These are phyloP conservation scores for Megalops cyprinoides DNA, from an alignment of 2,797 vertebrate species.

Conservation along the genomic window DNA sequence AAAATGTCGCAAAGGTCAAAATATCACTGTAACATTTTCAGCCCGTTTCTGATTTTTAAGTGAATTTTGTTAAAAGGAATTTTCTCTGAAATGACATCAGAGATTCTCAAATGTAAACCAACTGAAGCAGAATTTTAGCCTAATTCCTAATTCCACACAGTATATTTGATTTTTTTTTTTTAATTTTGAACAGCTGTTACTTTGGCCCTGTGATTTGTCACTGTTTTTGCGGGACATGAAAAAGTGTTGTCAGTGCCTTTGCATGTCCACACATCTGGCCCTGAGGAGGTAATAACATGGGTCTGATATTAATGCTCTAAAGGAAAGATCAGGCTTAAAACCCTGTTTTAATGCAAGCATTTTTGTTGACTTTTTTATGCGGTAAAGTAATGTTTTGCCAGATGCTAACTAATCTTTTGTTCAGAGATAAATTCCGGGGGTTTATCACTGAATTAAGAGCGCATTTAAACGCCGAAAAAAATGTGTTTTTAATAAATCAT, in stretches of 20 bases:
- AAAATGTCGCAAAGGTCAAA: too few relatives aligned
- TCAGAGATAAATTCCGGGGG: conserved; percentile 67
- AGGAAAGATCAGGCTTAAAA: conserved; percentile 73
- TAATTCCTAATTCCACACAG: background rate
- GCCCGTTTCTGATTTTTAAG: background rate
- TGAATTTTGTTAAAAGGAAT: background rate
- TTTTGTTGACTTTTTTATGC: conserved; percentile 60
- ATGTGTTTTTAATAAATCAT: conserved; percentile 76
- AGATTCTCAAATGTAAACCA: background rate
- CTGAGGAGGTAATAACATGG: conserved; percentile 60
- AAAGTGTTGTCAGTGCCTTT: conserved; percentile 61
- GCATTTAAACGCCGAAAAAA: conserved; percentile 71
- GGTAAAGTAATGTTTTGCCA: conserved; percentile 65
- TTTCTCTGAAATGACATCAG: background rate
- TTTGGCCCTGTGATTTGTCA: conserved; percentile 37
- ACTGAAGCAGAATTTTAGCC: background rate
- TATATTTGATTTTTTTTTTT: background rate
- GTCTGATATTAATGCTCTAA: conserved; percentile 66
- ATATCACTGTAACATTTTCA: background rate
- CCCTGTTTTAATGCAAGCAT: conserved; percentile 67
- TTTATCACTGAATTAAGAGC: conserved; percentile 70
- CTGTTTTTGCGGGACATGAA: conserved; percentile 57
- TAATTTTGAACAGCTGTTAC: conserved; percentile 8
- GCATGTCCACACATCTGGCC: conserved; percentile 67
- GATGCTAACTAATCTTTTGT: conserved; percentile 79